Base-by-base conservation (phyloP, 2,113 vertebrate genomes). In the Lophochroa leadbeateri region DNA sequence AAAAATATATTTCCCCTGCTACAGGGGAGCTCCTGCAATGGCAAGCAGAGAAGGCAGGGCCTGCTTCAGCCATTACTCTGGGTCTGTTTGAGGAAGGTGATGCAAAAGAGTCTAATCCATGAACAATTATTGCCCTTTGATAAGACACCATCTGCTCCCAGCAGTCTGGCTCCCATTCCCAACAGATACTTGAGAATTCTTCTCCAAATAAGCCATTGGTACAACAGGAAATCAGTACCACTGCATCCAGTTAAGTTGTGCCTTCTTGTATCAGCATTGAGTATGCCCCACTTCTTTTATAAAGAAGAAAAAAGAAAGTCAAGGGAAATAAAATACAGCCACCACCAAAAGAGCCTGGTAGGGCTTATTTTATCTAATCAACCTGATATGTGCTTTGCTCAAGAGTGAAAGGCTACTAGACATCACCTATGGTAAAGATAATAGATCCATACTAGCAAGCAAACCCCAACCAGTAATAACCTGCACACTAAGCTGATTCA, bases 1-100 rank as follows among this genome's bases (percentile, higher is more conserved):
- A 90, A 97, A 91, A 92, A 95, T 81, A 72, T 37, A 93, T 85
- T 88, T 87, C 14, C 11, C 52, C 27, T 81, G 75, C 76, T 92
- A 57, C 35, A 49, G 85, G 64, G 65, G 72, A 83, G 64, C 89
- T 88, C 69, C 76, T 37, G 69, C 68, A 60, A 92, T 14, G 58
- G 91, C 41, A 75, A 78, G 58, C 55, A 27, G 82, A 63, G 96
- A 41, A 46, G 53, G 39, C 3, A 0, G 37, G 77, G 57, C 71
- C 43, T 2, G 61, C 74, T 88, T 46, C 69, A 85, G 76, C 71
- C 41, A 17, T 47, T 89, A 7, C 82, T 53, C 43, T 14, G 74
- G 35, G 50, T 31, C 52, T 84, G 57, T 5, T 6, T 1, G 10
- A 92, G 60, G 85, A 94, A 91, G 55, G 72, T 81, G 82, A 67